These are phyloP conservation scores for Capromys pilorides DNA, from an alignment of 2,797 vertebrate species.

Conservation along the genomic window DNA sequence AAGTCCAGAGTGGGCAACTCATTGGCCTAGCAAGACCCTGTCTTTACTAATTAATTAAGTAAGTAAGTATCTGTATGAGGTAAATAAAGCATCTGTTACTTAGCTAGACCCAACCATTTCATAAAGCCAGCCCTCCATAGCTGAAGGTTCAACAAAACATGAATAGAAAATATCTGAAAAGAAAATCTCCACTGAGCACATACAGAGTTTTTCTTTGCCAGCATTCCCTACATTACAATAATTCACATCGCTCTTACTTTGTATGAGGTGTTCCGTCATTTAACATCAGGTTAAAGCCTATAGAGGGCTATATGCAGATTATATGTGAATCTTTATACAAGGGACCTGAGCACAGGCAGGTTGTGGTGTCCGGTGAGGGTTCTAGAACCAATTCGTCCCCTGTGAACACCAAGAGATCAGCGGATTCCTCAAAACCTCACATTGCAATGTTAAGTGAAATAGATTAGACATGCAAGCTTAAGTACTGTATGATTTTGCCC, in stretches of 20 bases:
- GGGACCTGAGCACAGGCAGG: not conserved
- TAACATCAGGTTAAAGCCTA: not conserved
- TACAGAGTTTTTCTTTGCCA: not conserved
- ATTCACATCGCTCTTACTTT: not conserved
- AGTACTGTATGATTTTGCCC: not conserved
- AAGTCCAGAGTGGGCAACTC: not conserved
- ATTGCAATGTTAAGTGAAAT: not conserved
- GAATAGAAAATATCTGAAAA: not conserved
- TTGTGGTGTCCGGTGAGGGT: not conserved
- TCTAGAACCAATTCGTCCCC: not conserved
- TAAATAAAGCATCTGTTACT: not conserved
- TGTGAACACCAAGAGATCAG: not conserved
- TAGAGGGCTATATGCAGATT: not conserved
- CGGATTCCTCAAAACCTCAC: not conserved
- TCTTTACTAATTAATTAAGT: not conserved
- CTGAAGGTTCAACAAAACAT: not conserved
- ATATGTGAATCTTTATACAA: not conserved
- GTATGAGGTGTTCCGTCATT: not conserved
- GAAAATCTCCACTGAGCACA: not conserved
- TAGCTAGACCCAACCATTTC: too few relatives aligned
- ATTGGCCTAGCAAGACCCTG: not conserved
- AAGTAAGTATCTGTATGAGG: too few relatives aligned
- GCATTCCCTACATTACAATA: not conserved
- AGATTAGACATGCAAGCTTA: not conserved
- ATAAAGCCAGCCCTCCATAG: too few relatives aligned